Percentiles rank a stretch among this genome's conserved stretches.
phyloP scores from a whole-genome alignment of 2,888 invertebrate genomes.

The Ormyrus pomaceus region DNA sequence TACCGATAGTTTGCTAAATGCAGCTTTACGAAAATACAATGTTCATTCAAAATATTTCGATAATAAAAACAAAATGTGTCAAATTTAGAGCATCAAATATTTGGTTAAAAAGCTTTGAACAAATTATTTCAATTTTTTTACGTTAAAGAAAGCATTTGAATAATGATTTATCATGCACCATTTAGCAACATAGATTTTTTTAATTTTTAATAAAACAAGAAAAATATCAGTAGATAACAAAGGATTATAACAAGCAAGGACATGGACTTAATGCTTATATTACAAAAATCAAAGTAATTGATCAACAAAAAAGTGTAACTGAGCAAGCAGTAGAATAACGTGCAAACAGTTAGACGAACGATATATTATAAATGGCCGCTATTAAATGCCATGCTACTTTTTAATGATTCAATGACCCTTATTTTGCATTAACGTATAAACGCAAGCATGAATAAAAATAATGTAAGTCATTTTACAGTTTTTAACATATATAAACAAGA shows the following conservation, averaged over 20 bases:
- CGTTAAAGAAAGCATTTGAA: constrained; percentile 8
- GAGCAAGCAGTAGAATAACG: constrained; percentile 18
- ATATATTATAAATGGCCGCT: constrained; percentile 14
- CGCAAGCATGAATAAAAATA: background rate
- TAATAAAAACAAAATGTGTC: constrained; percentile 11
- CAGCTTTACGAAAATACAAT: constrained; percentile 1
- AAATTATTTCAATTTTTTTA: background rate
- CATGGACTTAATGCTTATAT: constrained; percentile 30
- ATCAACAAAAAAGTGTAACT: background rate
- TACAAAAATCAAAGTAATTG: constrained; percentile 1
- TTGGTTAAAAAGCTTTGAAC: constrained; percentile 10
- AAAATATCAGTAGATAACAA: constrained; percentile 8
- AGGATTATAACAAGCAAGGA: constrained; percentile 36
- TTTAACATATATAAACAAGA: background rate
- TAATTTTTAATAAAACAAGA: background rate
- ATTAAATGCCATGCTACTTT: constrained; percentile 32
- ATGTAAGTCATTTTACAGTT: background rate
- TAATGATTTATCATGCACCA: constrained; percentile 29
- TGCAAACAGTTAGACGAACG: constrained; percentile 26
- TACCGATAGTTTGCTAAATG: constrained; percentile 23
- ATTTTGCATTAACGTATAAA: constrained; percentile 1
- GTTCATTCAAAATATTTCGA: background rate
- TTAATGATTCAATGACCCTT: constrained; percentile 7
- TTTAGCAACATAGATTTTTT: constrained; percentile 36
- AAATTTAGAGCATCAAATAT: background rate